phyloP scores from a whole-genome alignment of 2,113 vertebrate species.

The Paratilapia polleni region DNA sequence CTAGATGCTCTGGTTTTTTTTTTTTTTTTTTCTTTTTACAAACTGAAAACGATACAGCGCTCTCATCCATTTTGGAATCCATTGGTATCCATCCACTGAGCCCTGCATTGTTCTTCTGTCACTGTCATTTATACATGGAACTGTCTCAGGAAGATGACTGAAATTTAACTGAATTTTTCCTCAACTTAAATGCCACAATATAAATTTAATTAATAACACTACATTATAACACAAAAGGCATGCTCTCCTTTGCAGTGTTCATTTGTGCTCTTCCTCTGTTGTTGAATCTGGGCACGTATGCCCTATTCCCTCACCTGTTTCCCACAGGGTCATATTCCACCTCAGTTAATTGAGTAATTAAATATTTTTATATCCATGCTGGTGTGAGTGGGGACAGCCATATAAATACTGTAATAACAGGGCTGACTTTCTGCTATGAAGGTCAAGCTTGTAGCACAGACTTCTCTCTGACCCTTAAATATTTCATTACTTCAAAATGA shows the following conservation, averaged over 20 bases:
- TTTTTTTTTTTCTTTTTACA: not conserved
- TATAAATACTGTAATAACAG: slow-evolving; percentile 81
- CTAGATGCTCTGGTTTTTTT: no score
- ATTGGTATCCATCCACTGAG: slow-evolving; percentile 32
- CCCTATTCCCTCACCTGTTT: slow-evolving; percentile 59
- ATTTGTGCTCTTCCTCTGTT: slow-evolving; percentile 8
- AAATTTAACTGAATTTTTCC: slow-evolving; percentile 26
- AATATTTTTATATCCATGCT: slow-evolving; percentile 77
- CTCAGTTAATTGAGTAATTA: slow-evolving; percentile 82
- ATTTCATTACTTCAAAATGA: slow-evolving; percentile 82
- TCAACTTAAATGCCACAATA: slow-evolving; percentile 4
- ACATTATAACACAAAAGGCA: not conserved
- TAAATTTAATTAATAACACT: slow-evolving; percentile 10
- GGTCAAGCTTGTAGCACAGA: slow-evolving; percentile 69
- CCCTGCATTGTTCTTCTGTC: slow-evolving; percentile 41
- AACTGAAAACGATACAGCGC: slow-evolving; percentile 44
- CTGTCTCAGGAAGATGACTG: slow-evolving; percentile 30
- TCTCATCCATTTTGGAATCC: slow-evolving; percentile 40
- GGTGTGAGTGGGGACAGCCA: slow-evolving; percentile 58
- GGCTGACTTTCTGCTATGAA: slow-evolving; percentile 74
- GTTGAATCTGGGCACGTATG: slow-evolving; percentile 42
- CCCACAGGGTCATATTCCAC: slow-evolving; percentile 74
- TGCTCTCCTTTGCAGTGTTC: not conserved
- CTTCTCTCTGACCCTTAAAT: slow-evolving; percentile 75
- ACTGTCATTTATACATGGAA: slow-evolving; percentile 33